These are phyloP conservation scores for Lontra canadensis DNA, from an alignment of 2,113 vertebrate species.

Conservation along the genomic window DNA sequence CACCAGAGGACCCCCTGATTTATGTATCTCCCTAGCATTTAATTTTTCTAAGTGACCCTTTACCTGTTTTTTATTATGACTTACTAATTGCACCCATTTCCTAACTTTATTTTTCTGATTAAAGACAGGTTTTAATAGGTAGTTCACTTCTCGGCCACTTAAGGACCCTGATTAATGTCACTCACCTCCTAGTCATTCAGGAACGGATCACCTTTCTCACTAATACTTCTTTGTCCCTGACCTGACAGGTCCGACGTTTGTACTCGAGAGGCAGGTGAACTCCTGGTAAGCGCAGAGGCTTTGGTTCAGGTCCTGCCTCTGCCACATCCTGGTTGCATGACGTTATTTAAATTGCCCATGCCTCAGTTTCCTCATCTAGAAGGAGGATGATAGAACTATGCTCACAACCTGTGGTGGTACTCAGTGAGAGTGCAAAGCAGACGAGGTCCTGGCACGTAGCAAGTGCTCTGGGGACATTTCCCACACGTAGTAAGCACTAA, in stretches of 20 bases:
- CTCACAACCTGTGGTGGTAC: not conserved
- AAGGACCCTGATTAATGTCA: slow-evolving; percentile 67
- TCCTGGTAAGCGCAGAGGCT: not conserved
- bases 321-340: not conserved
- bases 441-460: not conserved
- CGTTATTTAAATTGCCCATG: not conserved
- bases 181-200: slow-evolving; percentile 40
- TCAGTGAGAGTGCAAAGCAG: not conserved
- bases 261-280: not conserved
- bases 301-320: not conserved
- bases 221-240: slow-evolving; percentile 34
- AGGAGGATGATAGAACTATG: not conserved
- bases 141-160: slow-evolving; percentile 67
- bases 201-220: slow-evolving; percentile 39
- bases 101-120: slow-evolving; percentile 80
- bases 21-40: slow-evolving; percentile 66
- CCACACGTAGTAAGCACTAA: not conserved
- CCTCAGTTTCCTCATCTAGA: not conserved
- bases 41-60: slow-evolving; percentile 81
- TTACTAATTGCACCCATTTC: slow-evolving; percentile 77
- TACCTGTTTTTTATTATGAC: slow-evolving; percentile 80
- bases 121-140: slow-evolving; percentile 76
- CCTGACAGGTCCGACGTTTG: not conserved
- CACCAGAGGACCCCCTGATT: slow-evolving; percentile 54
- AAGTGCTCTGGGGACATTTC: not conserved